These are phyloP conservation scores for Sebastes itinus DNA, from an alignment of 2,797 vertebrate species.

Conservation along the genomic window DNA sequence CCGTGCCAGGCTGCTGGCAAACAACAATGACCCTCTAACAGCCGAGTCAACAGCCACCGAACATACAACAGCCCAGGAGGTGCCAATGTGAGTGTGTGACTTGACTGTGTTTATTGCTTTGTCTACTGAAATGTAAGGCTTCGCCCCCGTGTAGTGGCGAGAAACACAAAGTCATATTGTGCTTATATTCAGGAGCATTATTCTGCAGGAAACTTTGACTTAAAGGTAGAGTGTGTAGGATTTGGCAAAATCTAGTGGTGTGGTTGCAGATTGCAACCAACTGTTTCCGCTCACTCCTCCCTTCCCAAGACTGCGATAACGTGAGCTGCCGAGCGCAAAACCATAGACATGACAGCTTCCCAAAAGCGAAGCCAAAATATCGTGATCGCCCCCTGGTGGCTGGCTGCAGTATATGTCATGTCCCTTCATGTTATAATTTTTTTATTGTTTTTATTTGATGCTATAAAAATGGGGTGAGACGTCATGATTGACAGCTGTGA, in stretches of 20 bases:
- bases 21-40: slow-evolving; percentile 78
- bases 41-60: slow-evolving; percentile 45
- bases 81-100: slow-evolving; percentile 36
- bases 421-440: too few species aligned
- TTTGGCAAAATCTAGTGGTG: background rate
- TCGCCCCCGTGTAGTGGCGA: background rate
- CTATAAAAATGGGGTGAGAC: too few species aligned
- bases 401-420: fast-evolving
- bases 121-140: slow-evolving; percentile 7
- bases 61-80: slow-evolving; percentile 31
- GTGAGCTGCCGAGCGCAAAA: too few species aligned
- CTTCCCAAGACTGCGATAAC: background rate
- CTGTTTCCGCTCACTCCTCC: background rate
- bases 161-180: background rate
- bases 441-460: too few species aligned
- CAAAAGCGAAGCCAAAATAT: too few species aligned
- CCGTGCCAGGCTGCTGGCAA: slow-evolving; percentile 64
- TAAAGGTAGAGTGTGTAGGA: background rate
- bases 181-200: background rate
- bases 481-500: too few species aligned
- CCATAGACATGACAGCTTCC: too few species aligned
- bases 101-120: slow-evolving; percentile 24
- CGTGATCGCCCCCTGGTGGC: too few species aligned
- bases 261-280: background rate
- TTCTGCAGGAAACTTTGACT: background rate